phyloP scores from a whole-genome alignment of 2,797 vertebrate species.

The Coregonus sp. region DNA sequence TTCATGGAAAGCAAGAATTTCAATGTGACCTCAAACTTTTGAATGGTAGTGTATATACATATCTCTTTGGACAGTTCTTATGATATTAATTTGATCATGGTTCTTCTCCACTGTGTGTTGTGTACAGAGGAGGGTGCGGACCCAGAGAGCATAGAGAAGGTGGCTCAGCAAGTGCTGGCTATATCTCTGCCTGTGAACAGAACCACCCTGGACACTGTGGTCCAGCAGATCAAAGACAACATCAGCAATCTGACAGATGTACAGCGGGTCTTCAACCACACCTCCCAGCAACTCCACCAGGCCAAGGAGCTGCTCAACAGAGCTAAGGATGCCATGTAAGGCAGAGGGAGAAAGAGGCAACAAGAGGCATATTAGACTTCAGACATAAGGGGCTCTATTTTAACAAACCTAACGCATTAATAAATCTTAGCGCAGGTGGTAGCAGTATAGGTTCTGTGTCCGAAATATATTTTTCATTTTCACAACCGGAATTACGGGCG shows the following conservation, averaged over 20 bases:
- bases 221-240: slow-evolving; percentile 76
- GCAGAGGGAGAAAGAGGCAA: not conserved
- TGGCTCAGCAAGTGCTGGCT: slow-evolving; percentile 79
- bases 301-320: slow-evolving; percentile 73
- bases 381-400: no score
- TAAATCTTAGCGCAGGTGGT: no score
- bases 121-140: slow-evolving; percentile 85
- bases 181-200: slow-evolving; percentile 80
- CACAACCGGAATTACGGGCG: no score
- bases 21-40: no score
- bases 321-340: slow-evolving; percentile 79
- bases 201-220: slow-evolving; percentile 61
- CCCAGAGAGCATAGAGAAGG: slow-evolving; percentile 83
- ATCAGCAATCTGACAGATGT: slow-evolving; percentile 76
- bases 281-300: slow-evolving; percentile 64
- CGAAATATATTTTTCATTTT: no score
- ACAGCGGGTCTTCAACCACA: slow-evolving; percentile 75
- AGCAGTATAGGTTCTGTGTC: no score
- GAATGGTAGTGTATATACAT: no score
- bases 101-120: slow-evolving; percentile 11
- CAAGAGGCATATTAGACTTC: not conserved
- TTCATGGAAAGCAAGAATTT: no score
- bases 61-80: not conserved
- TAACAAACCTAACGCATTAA: no score
- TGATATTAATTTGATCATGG: not conserved